Base-by-base conservation (phyloP, 1,140 invertebrate genomes). In the Scylla paramamosain region DNA sequence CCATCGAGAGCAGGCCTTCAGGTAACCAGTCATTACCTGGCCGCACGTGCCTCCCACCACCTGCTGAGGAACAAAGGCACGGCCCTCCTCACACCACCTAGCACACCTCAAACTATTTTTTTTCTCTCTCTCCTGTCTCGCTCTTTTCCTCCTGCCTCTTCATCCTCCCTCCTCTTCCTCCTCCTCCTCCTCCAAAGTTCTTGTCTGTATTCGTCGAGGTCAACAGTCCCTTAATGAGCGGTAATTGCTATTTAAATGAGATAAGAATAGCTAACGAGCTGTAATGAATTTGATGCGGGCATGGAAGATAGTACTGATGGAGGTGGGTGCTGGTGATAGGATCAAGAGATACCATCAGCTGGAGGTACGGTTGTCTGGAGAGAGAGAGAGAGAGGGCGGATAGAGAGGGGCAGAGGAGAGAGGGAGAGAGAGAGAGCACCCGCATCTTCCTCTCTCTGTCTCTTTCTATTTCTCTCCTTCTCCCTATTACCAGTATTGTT, bases 161-260 rank as follows among this genome's bases (percentile, higher is more conserved):
- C 28, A 4, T 28, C 46, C 46, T 32, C 59, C 77, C 52, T 20
- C 29, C 28, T 87, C 20, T 48, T 28, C 46, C 45, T 83, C 82
- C 29, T 45, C 45, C 29, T 39, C 82, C 32, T 45, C 83, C 46
- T 45, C 86, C 4, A n/a, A 25, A 88, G 31, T 89, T 87, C 52
- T 59, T 95, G 46, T 92, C 25, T 91, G 46, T 87, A 87, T 84
- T 91, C 82, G 14, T 28, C 20, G 25, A 95, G 94, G 94, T 95
- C 94, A 95, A 95, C 94, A 95, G 86, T 87, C 94, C 29, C 83
- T 91, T 95, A 95, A 95, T 95, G 94, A 87, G n/a, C 32, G 48
- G 77, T 95, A 95, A 95, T 95, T 95, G 90, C 83, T 52, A 92
- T 95, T 95, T 52, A 95, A 95, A 92, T 84, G 94, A 86, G 94